phyloP scores from a whole-genome alignment of 2,797 vertebrate species.

The Chanos chanos region DNA sequence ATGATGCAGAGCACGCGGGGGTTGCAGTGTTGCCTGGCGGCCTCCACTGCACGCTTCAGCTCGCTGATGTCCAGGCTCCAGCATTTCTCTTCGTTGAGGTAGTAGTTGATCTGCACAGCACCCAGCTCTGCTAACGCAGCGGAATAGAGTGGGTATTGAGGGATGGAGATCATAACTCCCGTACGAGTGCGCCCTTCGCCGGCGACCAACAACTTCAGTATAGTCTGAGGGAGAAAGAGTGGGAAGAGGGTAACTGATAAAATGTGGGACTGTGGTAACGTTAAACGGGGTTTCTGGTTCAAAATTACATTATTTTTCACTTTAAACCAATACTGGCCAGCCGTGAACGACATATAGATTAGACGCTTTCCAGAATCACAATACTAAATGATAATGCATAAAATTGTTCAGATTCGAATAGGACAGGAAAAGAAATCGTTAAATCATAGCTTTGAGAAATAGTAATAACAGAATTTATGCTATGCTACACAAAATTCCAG shows the following conservation, averaged over 20 bases:
- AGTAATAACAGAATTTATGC: too few relatives aligned
- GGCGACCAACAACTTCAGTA: slow-evolving; percentile 82
- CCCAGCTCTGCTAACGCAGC: slow-evolving; percentile 77
- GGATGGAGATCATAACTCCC: slow-evolving; percentile 85
- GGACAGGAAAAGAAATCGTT: too few relatives aligned
- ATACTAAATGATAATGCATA: too few relatives aligned
- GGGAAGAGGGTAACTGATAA: not conserved
- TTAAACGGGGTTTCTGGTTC: too few relatives aligned
- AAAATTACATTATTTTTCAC: too few relatives aligned
- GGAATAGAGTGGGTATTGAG: slow-evolving; percentile 88
- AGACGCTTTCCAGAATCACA: too few relatives aligned
- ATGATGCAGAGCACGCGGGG: slow-evolving; percentile 86
- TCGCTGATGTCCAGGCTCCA: slow-evolving; percentile 83
- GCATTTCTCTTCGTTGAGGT: slow-evolving; percentile 80
- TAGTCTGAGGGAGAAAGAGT: slow-evolving; percentile 60
- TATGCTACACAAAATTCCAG: too few relatives aligned
- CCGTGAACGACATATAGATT: too few relatives aligned
- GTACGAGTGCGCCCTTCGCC: slow-evolving; percentile 73
- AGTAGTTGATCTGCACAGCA: slow-evolving; percentile 83
- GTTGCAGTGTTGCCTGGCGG: slow-evolving; percentile 74
- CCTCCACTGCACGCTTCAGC: slow-evolving; percentile 72
- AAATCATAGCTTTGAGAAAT: too few relatives aligned
- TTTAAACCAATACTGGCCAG: too few relatives aligned
- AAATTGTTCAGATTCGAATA: too few relatives aligned
- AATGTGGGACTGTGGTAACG: not conserved